Base-by-base conservation (phyloP, 92 coral and sea anemone genomes). In the Epizoanthus rinbou region DNA sequence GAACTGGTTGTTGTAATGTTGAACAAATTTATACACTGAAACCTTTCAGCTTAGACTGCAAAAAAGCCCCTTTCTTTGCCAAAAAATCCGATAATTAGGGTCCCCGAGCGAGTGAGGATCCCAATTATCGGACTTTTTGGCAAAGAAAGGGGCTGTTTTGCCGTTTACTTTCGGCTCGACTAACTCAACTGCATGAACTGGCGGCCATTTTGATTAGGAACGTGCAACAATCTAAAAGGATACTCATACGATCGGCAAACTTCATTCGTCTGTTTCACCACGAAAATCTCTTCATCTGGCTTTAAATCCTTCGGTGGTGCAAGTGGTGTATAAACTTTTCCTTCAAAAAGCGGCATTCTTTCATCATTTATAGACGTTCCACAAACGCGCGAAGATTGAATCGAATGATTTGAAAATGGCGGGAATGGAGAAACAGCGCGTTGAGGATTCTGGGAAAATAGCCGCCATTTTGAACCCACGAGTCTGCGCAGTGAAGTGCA, bases 191-290 rank as follows among this genome's bases (percentile, higher is more conserved):
- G 31, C 41, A 43, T 9, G 3, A 11, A 43, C 31, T 35, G 66
- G 67, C 57, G 76, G 75, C 66, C 74, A 73, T 78, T 28, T 37
- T 39, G 28, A 73, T 65, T 21, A 19, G 37, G 22, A 35, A 41
- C 28, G 33, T 78, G 24, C 56, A 31, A 17, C 8, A 3, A 45
- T 73, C 57, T 5, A 33, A 74, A 95, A 95, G 94, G 98, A 95
- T 95, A 95, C 98, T 91, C 89, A 47, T 95, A 95, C 57, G 89
- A 72, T 74, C 95, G 93, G 87, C 92, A 95, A 70, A 94, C 95
- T 83, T 95, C 98, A 33, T 90, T 90, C 45, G 98, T 95, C 75
- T 89, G 88, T 73, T 89, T 81, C 74, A 95, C 91, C 23, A 93
- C 96, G 80, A 95, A 95, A 22, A 95, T 80, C 84, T 95, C 98